Evolutionary conservation across 2,888 invertebrate species (phyloP), one percentile per base, ranked within the genome.

Genomic region (Pachycephus smyrnensis): DNA sequence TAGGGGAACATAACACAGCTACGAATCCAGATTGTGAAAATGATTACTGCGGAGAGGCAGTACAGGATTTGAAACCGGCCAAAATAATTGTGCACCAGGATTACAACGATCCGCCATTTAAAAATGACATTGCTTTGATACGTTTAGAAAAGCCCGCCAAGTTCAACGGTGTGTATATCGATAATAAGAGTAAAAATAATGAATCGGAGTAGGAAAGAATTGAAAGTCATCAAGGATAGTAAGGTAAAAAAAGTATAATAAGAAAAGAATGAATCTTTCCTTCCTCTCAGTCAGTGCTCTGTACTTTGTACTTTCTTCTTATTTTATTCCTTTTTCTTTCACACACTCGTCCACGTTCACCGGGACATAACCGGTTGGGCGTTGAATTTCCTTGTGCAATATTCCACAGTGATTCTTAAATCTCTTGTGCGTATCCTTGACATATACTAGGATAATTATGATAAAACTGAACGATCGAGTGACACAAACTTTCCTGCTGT

Each of bases 51-150:
- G 89, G 89, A 15, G 88, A 88, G 11, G 86, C 86, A 3, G 86
- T 88, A 30, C 89, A 90, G 80, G 89, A 90, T 82, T 88, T 90
- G 68, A 73, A 76, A 33, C 86, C 90, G 1, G 88, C 84, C 4
- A 81, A 86, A 73, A 85, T 92, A 31, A 84, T 88, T 30, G 77
- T 84, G 31, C 91, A 92, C 76, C 79, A 86, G 55, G 75, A 84
- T 15, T 92, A 90, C 80, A 85, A 87, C 73, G 82, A 82, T 2
- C 89, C 88, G 30, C 76, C 82, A 23, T 86, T 84, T 32, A 87
- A 86, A 76, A 88, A 92, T 80, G 92, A 92, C 80, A 91, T 93
- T 37, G 92, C 91, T 4, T 80, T 93, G 3, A 86, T 92, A 55
- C 86, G 88, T 77, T 83, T 92, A 33, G 79, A 87, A 55, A 82